Evolutionary conservation across 2,113 vertebrate genomes (phyloP), one percentile per base, ranked within the genome.

Genomic region (Neodon shergylaensis): DNA sequence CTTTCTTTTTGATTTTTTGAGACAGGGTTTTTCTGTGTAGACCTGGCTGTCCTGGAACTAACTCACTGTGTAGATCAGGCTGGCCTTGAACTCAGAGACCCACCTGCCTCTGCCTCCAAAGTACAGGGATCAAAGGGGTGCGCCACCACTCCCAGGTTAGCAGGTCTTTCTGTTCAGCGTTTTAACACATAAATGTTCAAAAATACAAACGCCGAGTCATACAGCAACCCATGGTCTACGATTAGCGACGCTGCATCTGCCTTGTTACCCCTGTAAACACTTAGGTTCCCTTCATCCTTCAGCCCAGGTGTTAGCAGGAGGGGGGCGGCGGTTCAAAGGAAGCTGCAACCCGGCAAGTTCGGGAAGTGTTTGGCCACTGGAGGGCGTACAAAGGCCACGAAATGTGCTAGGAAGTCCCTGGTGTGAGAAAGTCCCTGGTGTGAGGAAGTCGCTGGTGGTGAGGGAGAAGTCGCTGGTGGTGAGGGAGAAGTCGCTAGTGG

Each of bases 351-450:
- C 9, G 14, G 33, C 13, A 2, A 42, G 86, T 66, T 28, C 52
- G 47, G 31, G 7, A 96, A 95, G 14, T 42, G 78, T 92, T 73
- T 97, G 92, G 72, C 95, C 89, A 88, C 90, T 77, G 74, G 90
- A 92, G 91, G 91, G 74, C 90, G 91, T 94, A 82, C 90, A 95
- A 61, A 88, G 42, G 44, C 79, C 54, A 54, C 33, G 11, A 96
- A 26, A 90, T 92, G 78, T 76, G 73, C 78, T 26, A 58, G 44
- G 61, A 91, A 74, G 52, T 74, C 76, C 26, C 66, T 16, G 24
- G 16, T 6, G 5, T n/a, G n/a, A n/a, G n/a, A n/a, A n/a, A n/a
- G n/a, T n/a, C n/a, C n/a, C n/a, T n/a, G n/a, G n/a, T n/a, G 66
- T 73, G 36, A 33, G 28, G 36, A 95, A 74, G 58, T 74, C 76